Conservation (phyloP, 1,140 invertebrate species). For the Phocides pigmalion region DNA sequence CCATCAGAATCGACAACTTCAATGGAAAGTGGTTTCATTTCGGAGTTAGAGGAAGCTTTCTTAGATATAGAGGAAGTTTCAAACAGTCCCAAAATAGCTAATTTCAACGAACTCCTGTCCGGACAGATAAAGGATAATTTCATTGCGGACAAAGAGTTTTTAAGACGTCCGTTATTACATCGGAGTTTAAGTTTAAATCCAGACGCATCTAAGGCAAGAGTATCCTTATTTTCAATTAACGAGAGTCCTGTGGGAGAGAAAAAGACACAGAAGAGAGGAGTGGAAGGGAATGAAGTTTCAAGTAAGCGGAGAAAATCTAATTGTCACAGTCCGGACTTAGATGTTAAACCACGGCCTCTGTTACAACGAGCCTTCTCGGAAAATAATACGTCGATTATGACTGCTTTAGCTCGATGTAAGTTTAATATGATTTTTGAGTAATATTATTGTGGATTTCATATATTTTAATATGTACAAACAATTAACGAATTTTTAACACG, state of each 20-base stretch:
- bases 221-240: slow-evolving; percentile 58
- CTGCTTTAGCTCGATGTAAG: slow-evolving; percentile 78
- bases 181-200: slow-evolving; percentile 68
- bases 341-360: slow-evolving; percentile 45
- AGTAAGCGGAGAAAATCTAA: slow-evolving; percentile 61
- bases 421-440: too few species aligned
- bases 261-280: slow-evolving; percentile 50
- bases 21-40: slow-evolving; percentile 74
- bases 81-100: slow-evolving; percentile 64
- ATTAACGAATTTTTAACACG: too few species aligned
- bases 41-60: slow-evolving; percentile 70
- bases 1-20: slow-evolving; percentile 66
- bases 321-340: slow-evolving; percentile 39
- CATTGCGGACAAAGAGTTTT: slow-evolving; percentile 37
- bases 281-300: slow-evolving; percentile 36
- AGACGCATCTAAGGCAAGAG: slow-evolving; percentile 46
- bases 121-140: slow-evolving; percentile 66
- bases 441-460: too few species aligned
- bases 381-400: slow-evolving; percentile 76
- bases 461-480: too few species aligned
- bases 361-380: slow-evolving; percentile 74
- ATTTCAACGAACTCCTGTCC: slow-evolving; percentile 64
- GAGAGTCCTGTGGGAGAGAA: slow-evolving; percentile 51
- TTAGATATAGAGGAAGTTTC: slow-evolving; percentile 65
- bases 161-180: slow-evolving; percentile 44